Evolutionary conservation across 2,888 invertebrate species (phyloP), one percentile per base, ranked within the genome.

Genomic region (Sinelater perroti): DNA sequence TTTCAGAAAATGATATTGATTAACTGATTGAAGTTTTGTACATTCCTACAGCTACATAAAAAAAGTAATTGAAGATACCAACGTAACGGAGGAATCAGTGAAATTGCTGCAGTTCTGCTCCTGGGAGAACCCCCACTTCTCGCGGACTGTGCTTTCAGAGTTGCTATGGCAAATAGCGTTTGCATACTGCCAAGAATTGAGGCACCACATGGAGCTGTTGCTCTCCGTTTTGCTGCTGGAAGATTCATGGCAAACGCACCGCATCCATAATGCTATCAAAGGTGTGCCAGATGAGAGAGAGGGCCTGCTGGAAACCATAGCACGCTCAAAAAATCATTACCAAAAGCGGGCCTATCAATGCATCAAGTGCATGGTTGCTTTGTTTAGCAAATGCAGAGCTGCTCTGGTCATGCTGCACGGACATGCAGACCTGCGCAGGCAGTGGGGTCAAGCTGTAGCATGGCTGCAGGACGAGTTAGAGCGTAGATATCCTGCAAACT

Each of bases 331-430:
- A 79, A 92, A 90, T 63, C 95, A 96, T 80, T 95, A 96, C 80
- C 96, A 97, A 79, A 97, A 97, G 80, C 85, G 97, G 64, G 95
- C 96, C 62, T 97, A 97, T 82, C 95, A 96, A 79, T 97, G 96
- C 80, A 93, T 97, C 62, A 97, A 97, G 81, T 92, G 95, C 76
- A 85, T 97, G 82, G 96, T 96, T 62, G 87, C 90, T 67, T 83
- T 97, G 63, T 95, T 97, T 83, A 87, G 88, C 70, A 89, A 91
- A 78, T 93, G 94, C 77, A 86, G 87, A 52, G 83, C 87, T 59
- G 94, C 94, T 16, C 85, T 89, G 71, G 85, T 88, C 72, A 87
- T 95, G 79, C 83, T 96, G 67, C 87, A 89, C 73, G 85, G 86
- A 59, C 89, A 89, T 75, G 82, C 85, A 1, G 91, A 93, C 69